A percentile compares a stretch with the other conserved stretches of the same genome.
Conservation (phyloP, 2,888 invertebrate genomes). For the Buathra laborator region DNA sequence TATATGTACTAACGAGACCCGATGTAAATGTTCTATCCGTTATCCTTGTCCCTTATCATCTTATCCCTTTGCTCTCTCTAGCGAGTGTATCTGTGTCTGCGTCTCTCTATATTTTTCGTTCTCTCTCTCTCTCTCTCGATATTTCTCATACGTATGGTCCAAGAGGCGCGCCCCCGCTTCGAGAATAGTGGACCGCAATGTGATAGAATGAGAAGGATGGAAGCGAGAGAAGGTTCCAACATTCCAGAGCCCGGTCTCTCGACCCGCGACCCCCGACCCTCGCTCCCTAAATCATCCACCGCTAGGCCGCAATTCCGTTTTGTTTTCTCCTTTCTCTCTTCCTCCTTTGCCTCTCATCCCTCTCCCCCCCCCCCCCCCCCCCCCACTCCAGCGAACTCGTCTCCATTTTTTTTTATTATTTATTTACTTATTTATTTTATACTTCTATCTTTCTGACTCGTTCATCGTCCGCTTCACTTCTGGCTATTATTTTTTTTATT, state of each 20-base stretch:
- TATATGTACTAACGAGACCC: constrained; percentile 80
- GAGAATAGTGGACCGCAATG: constrained; percentile 11
- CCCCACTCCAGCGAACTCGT: not conserved
- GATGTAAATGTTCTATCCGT: constrained; percentile 83
- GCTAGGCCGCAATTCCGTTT: constrained; percentile 84
- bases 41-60: constrained; percentile 84
- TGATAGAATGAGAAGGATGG: constrained; percentile 38
- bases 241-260: constrained; percentile 83
- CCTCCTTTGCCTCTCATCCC: constrained; percentile 57
- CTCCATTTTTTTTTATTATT: constrained; percentile 54
- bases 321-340: constrained; percentile 80
- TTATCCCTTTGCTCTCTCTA: constrained; percentile 68
- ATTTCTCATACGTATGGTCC: constrained; percentile 45
- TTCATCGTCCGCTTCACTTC: constrained; percentile 49
- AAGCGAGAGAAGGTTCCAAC: constrained; percentile 74
- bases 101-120: constrained; percentile 66
- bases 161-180: constrained; percentile 57
- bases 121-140: constrained; percentile 63
- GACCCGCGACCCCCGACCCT: constrained; percentile 84
- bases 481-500: constrained; percentile 45
- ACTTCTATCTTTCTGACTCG: constrained; percentile 61
- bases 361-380: constrained; percentile 19
- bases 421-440: constrained; percentile 59
- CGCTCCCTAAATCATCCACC: constrained; percentile 85
- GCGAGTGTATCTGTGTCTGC: constrained; percentile 7